Evolutionary conservation across 2,797 vertebrate genomes (phyloP).

Genomic region (Pangasius macronema): DNA sequence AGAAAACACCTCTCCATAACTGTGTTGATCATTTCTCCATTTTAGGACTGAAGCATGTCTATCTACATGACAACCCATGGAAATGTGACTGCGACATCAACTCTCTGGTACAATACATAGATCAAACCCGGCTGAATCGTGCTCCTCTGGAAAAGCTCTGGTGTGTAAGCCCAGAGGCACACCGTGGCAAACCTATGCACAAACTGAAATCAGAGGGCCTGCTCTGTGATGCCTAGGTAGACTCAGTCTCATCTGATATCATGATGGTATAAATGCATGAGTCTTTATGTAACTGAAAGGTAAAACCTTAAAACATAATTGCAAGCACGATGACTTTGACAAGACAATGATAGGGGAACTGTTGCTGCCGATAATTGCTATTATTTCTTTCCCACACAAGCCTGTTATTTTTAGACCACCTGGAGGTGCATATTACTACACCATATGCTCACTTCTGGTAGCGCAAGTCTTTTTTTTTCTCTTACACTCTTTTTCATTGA

Average conservation of each 20-base stretch:
- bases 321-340: constrained; percentile 58
- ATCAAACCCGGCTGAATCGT: constrained; percentile 60
- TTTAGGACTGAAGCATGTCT: constrained; percentile 71
- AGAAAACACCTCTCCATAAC: background rate
- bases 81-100: constrained; percentile 76
- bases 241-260: constrained; percentile 10
- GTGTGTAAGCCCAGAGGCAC: constrained; percentile 67
- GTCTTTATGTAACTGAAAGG: constrained; percentile 57
- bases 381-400: constrained; percentile 66
- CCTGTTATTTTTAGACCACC: constrained; percentile 61
- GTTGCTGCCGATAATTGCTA: constrained; percentile 58
- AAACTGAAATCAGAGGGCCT: constrained; percentile 59
- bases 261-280: constrained; percentile 47
- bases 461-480: background rate
- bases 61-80: constrained; percentile 76
- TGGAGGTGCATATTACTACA: constrained; percentile 33
- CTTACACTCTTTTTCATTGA: background rate
- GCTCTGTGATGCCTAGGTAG: constrained; percentile 61
- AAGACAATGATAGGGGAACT: constrained; percentile 48
- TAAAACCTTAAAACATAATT: constrained; percentile 57
- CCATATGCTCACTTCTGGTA: constrained; percentile 14
- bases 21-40: background rate
- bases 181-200: constrained; percentile 65
- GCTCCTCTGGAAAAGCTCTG: constrained; percentile 60
- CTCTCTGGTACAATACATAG: constrained; percentile 69